Evolutionary conservation across 2,113 vertebrate species (phyloP).

Genomic region (Pogona vitticeps): DNA sequence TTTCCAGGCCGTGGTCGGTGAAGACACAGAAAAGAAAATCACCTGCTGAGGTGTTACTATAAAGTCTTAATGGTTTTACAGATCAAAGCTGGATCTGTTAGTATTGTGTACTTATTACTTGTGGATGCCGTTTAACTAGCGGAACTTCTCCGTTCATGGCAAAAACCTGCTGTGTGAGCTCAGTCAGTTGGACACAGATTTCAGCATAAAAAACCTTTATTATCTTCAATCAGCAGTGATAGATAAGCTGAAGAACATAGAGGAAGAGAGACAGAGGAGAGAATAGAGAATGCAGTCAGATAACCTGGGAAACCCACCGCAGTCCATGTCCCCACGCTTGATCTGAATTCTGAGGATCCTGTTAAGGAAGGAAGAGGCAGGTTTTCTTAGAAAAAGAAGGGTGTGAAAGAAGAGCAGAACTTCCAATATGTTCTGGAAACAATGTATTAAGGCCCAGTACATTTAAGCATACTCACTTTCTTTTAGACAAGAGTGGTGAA

Average conservation of each 20-base stretch:
- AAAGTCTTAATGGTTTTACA: slow-evolving; percentile 34
- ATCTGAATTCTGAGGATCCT: background rate
- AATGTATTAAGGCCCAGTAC: background rate
- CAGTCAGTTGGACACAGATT: background rate
- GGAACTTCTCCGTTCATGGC: background rate
- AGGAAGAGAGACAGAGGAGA: too few relatives aligned
- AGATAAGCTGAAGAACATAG: background rate
- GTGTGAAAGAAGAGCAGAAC: background rate
- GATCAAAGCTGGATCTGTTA: slow-evolving; percentile 55
- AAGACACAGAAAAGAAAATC: slow-evolving; percentile 48
- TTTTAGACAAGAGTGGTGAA: too few relatives aligned
- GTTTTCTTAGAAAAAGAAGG: background rate
- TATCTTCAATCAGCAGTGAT: background rate
- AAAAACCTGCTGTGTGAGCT: background rate
- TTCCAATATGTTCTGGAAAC: background rate
- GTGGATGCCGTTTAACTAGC: background rate
- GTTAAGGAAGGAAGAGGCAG: background rate
- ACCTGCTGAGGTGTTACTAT: background rate
- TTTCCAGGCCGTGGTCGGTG: slow-evolving; percentile 32
- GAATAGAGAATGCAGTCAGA: background rate
- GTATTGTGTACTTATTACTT: slow-evolving; percentile 30
- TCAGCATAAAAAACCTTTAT: background rate
- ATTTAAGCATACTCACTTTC: background rate
- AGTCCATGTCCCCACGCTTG: background rate
- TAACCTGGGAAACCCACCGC: background rate